A percentile compares a stretch with the other conserved stretches of the same genome.
Conservation (phyloP, 2,888 invertebrate species). For the Taphrorychus bicolor region DNA sequence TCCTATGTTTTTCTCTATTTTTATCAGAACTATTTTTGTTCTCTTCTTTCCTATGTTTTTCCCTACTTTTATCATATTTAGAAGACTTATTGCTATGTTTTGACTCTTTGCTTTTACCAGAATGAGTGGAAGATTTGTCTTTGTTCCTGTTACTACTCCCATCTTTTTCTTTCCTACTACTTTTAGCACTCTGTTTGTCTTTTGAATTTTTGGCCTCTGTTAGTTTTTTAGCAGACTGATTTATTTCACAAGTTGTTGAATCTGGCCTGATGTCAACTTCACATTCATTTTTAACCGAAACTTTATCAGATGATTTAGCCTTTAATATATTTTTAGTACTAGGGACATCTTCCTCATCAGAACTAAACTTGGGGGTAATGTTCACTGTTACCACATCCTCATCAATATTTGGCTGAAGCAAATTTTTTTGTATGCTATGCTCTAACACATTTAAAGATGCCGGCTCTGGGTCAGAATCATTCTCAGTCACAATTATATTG, state of each 20-base stretch:
- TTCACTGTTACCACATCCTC: constrained; percentile 16
- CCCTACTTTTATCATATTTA: constrained; percentile 48
- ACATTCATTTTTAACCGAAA: background rate
- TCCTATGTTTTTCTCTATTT: constrained; percentile 49
- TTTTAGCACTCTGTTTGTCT: constrained; percentile 42
- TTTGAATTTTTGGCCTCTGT: background rate
- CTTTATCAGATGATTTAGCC: background rate
- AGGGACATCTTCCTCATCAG: constrained; percentile 26
- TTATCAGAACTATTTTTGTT: constrained; percentile 28
- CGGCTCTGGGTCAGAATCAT: constrained; percentile 19
- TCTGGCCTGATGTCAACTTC: constrained; percentile 1
- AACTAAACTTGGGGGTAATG: background rate
- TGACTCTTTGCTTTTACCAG: constrained; percentile 7
- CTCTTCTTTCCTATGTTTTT: constrained; percentile 44
- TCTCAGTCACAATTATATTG: constrained; percentile 58
- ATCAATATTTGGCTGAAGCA: constrained; percentile 18
- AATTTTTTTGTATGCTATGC: constrained; percentile 41
- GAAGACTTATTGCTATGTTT: constrained; percentile 4
- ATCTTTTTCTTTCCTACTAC: constrained; percentile 52
- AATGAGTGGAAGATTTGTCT: background rate
- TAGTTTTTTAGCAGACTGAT: too few species aligned
- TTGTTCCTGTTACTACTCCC: too few species aligned
- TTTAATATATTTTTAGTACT: background rate
- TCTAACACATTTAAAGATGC: constrained; percentile 22
- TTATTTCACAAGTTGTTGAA: background rate